These are phyloP conservation scores for Celastrina argiolus DNA, from an alignment of 2,888 invertebrate species.

Conservation along the genomic window DNA sequence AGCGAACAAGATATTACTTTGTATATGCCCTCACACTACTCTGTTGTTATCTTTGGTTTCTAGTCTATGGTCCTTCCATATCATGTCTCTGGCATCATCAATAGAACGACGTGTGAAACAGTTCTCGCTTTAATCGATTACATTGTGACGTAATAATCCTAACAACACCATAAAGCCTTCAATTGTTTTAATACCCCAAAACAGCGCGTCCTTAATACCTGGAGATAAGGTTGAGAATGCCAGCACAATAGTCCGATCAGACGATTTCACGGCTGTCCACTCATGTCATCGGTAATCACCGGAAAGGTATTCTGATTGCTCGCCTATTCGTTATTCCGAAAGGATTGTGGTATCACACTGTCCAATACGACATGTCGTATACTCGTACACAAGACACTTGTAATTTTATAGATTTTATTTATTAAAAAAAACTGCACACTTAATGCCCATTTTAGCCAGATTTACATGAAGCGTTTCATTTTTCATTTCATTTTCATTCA, in stretches of 20 bases:
- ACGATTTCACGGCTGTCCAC: conserved; percentile 37
- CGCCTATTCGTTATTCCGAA: conserved; percentile 28
- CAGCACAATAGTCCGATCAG: not conserved
- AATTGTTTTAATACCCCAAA: not conserved
- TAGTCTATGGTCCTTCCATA: not conserved
- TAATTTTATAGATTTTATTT: not conserved
- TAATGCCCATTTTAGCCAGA: too few relatives aligned
- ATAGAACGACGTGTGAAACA: not conserved
- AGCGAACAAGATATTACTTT: too few relatives aligned
- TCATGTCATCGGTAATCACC: conserved; percentile 38
- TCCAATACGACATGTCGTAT: not conserved
- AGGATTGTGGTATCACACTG: not conserved
- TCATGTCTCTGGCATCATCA: not conserved
- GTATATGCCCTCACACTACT: too few relatives aligned
- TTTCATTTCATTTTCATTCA: too few relatives aligned
- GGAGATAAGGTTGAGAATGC: not conserved
- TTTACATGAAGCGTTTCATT: too few relatives aligned
- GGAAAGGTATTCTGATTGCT: conserved; percentile 34
- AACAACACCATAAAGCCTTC: conserved; percentile 4
- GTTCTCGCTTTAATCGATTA: not conserved
- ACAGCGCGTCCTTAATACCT: not conserved
- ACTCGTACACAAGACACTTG: not conserved
- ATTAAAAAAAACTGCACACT: too few relatives aligned
- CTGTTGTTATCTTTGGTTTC: too few relatives aligned
- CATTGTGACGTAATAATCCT: conserved; percentile 2